A percentile compares a stretch with the other conserved stretches of the same genome.
Evolutionary conservation across 2,797 vertebrate species (phyloP).

Genomic region (Protonibea diacanthus): DNA sequence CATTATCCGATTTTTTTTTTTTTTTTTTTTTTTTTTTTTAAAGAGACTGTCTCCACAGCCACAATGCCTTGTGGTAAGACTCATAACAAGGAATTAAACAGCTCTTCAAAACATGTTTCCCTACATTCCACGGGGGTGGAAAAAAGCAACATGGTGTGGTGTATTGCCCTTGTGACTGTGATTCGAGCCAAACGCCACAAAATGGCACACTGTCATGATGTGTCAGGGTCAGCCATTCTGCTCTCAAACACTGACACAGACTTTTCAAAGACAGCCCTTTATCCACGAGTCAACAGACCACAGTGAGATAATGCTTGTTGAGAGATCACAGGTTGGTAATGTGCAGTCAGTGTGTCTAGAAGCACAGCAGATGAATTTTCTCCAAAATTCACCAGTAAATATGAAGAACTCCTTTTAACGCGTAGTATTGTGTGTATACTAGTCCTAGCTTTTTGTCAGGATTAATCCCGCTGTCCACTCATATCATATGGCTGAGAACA

Average conservation of each 20-base stretch:
- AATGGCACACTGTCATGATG: constrained; percentile 58
- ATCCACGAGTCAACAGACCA: constrained; percentile 71
- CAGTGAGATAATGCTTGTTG: constrained; percentile 64
- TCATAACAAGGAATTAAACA: constrained; percentile 21
- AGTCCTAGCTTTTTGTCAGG: constrained; percentile 21
- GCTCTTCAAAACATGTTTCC: constrained; percentile 40
- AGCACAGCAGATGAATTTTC: constrained; percentile 35
- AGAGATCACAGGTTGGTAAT: constrained; percentile 63
- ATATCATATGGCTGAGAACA: constrained; percentile 50
- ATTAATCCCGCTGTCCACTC: constrained; percentile 38
- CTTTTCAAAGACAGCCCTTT: constrained; percentile 69
- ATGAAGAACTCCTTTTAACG: not conserved
- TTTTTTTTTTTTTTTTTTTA: too few species aligned
- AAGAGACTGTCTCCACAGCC: not conserved
- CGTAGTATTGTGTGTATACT: not conserved
- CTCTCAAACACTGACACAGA: constrained; percentile 59
- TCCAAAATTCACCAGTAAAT: constrained; percentile 24
- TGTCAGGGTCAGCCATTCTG: constrained; percentile 67
- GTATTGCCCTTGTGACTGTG: constrained; percentile 44
- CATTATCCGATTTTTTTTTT: constrained; percentile 10
- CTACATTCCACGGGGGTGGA: constrained; percentile 13
- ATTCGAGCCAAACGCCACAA: constrained; percentile 64
- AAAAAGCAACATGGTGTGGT: constrained; percentile 3
- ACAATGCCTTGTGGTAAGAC: not conserved
- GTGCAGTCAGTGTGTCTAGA: constrained; percentile 55